Evolutionary conservation across 2,797 vertebrate species (phyloP), one percentile per base, ranked within the genome.

Genomic region (Microctenopoma stevenorrisi): DNA sequence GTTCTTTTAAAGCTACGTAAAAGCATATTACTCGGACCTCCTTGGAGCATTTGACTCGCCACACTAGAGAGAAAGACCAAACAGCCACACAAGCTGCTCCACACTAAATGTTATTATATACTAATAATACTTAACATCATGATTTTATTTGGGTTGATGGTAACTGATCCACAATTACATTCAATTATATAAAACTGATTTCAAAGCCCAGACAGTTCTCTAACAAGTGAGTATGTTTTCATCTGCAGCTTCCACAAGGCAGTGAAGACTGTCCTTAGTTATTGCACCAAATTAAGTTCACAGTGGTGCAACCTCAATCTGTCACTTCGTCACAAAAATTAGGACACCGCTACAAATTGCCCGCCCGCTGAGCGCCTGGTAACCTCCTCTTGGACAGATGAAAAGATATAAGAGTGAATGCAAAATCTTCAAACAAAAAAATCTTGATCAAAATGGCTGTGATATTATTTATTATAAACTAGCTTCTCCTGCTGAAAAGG

Each of bases 241-340:
- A 2, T 42, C 55, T 9, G 4, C 47, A 15, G 42, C 38, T 35
- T 30, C 1, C 8, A 55, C 30, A 67, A 69, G 69, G 42, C 49
- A 55, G 63, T 80, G 57, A 59, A 51, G 30, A 57, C 28, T 42
- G 40, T 64, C 38, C 25, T 57, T 6, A 46, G 38, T 53, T 18
- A 57, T 13, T 13, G 11, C 16, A 55, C 25, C n/a, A 51, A 69
- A 67, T 75, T 48, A 3, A 43, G 40, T 61, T 12, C 38, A 48
- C 78, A 69, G 9, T 11, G 55, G 33, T 28, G 33, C 61, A 66
- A 47, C 76, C 76, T 84, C 46, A 63, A 78, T 77, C 65, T 84
- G 78, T 79, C 69, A 71, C 40, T 64, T 68, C 65, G 59, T 68
- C 56, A 26, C 72, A 80, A 22, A 55, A 81, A 81, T 85, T 35